A percentile compares a stretch with the other conserved stretches of the same genome.
Evolutionary conservation across 1,140 invertebrate genomes (phyloP).

Genomic region (Rhynchophorus ferrugineus): DNA sequence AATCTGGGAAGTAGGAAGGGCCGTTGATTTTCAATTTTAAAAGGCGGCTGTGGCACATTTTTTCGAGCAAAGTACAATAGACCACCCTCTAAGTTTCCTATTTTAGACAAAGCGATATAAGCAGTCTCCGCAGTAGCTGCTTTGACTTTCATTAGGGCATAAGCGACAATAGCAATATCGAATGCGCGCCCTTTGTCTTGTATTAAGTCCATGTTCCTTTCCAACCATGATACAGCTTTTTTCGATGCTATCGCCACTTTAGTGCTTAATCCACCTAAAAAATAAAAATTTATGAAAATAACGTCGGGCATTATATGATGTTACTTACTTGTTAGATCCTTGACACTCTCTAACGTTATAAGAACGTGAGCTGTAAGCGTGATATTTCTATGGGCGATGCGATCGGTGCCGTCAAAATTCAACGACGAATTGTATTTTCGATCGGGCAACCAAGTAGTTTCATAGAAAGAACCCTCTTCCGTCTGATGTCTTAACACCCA

Average conservation of each 20-base stretch:
- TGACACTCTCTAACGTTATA: conserved; percentile 73
- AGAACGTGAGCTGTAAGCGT: conserved; percentile 84
- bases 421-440: conserved; percentile 74
- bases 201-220: conserved; percentile 71
- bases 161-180: conserved; percentile 79
- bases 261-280: conserved; percentile 53
- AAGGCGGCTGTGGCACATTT: conserved; percentile 65
- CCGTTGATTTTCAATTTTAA: conserved; percentile 83
- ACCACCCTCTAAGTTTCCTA: conserved; percentile 61
- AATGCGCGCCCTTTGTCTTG: conserved; percentile 65
- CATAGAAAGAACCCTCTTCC: conserved; percentile 74
- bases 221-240: conserved; percentile 71
- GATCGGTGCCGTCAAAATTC: conserved; percentile 44
- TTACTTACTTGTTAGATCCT: conserved; percentile 64
- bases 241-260: conserved; percentile 61
- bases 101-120: conserved; percentile 60
- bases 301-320: too few species aligned
- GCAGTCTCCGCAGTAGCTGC: conserved; percentile 73
- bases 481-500: conserved; percentile 78
- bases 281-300: conserved; percentile 8
- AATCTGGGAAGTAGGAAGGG: conserved; percentile 81
- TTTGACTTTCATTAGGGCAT: conserved; percentile 74
- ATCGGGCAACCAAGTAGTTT: conserved; percentile 73
- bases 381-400: conserved; percentile 64
- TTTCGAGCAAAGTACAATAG: conserved; percentile 79